Evolutionary conservation across 2,888 invertebrate species (phyloP), one percentile per base, ranked within the genome.

Genomic region (Byasa hedistus): DNA sequence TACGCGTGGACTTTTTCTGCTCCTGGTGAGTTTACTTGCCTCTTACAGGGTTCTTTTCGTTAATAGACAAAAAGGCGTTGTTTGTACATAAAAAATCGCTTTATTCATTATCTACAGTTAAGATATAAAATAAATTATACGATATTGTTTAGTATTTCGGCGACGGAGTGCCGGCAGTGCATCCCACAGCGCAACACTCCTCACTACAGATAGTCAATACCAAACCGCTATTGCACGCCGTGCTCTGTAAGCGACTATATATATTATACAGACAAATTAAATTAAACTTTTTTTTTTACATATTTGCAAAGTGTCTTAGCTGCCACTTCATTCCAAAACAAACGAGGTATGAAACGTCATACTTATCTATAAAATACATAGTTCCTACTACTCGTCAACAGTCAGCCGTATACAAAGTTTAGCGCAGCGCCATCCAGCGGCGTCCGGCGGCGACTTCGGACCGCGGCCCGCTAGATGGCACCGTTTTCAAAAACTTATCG

Each of bases 41-140:
- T 27, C 5, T 27, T 27, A 27, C 32, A 32, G 32, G 32, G 1
- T 32, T 10, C 32, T 32, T 32, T 10, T 32, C 10, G 7, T 10
- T 10, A 32, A 48, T 19, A 48, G n/a, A 48, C 17, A 73, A 73
- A 69, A 70, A 51, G 24, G 22, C 70, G 65, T 64, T 56, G 54
- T 69, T 75, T 80, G 79, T 91, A 89, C 88, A 90, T 91, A 90
- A 86, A 91, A 90, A 88, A 86, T 90, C 81, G 80, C 79, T 91
- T 91, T 91, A 91, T 88, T 91, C 83, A 83, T 85, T 89, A 91
- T 91, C 91, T 91, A 91, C 91, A 91, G 83, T 89, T 89, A 90
- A 72, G 86, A 88, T 89, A 90, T 91, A 90, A 91, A 91, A 90
- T 91, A 91, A 90, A 91, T 91, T 91, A 91, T 88, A 90, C 84